A percentile compares a stretch with the other conserved stretches of the same genome.
Evolutionary conservation across 2,113 vertebrate species (phyloP).

Genomic region (Grammomys dolichurus): DNA sequence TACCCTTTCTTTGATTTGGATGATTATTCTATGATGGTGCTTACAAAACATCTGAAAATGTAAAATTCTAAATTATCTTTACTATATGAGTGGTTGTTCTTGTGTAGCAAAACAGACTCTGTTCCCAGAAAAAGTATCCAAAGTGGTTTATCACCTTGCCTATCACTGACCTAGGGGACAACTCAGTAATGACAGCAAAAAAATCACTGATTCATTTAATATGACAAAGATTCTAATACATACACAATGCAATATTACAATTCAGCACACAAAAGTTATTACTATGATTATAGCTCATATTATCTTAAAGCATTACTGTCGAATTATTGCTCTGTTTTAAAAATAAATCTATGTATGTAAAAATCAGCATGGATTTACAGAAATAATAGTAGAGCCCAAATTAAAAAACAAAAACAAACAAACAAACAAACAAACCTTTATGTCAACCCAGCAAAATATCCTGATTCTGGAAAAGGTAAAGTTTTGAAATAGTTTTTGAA

Average conservation of each 20-base stretch:
- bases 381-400: neutral
- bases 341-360: neutral
- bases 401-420: neutral
- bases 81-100: neutral
- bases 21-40: neutral
- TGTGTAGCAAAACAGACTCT: neutral
- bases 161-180: neutral
- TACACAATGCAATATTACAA: neutral
- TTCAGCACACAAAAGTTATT: slow-evolving; percentile 8
- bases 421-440: neutral
- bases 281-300: neutral
- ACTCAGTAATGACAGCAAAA: neutral
- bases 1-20: no score
- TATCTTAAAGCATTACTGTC: neutral
- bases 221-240: neutral
- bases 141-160: neutral
- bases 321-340: slow-evolving; percentile 17
- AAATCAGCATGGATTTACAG: neutral
- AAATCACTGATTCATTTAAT: neutral
- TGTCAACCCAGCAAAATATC: neutral
- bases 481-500: neutral
- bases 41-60: slow-evolving; percentile 24
- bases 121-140: neutral
- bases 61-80: slow-evolving; percentile 37
- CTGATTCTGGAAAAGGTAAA: neutral